Percentiles rank a stretch among this genome's conserved stretches.
phyloP scores from a whole-genome alignment of 2,888 invertebrate genomes.

The Lissocephala sabroskyi region DNA sequence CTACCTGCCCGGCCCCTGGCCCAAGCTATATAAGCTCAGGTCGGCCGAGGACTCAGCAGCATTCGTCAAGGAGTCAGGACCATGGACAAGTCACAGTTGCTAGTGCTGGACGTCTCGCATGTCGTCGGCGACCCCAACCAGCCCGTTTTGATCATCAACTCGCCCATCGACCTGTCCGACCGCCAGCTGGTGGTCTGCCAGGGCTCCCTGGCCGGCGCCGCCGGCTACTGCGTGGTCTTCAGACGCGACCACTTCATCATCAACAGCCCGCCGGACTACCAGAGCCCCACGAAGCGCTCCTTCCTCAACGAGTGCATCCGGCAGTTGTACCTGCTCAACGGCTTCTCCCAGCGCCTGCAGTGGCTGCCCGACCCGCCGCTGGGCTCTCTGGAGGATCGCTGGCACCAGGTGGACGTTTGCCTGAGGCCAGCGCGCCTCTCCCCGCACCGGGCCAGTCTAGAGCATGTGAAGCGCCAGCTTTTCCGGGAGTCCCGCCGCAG shows the following conservation, averaged over 20 bases:
- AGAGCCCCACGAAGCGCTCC: constrained; percentile 41
- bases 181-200: constrained; percentile 26
- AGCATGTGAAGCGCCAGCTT: constrained; percentile 50
- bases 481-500: constrained; percentile 32
- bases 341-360: constrained; percentile 25
- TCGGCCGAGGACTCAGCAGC: constrained; percentile 18
- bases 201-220: not conserved
- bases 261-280: constrained; percentile 35
- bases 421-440: constrained; percentile 27
- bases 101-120: no score
- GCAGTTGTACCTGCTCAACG: constrained; percentile 43
- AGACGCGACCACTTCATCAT: constrained; percentile 41
- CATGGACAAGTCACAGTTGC: constrained; percentile 34
- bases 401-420: constrained; percentile 41
- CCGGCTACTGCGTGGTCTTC: constrained; percentile 43
- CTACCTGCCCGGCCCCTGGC: constrained; percentile 26
- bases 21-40: constrained; percentile 35
- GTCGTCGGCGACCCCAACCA: constrained; percentile 31
- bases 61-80: not conserved
- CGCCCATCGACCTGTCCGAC: constrained; percentile 38
- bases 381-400: constrained; percentile 25
- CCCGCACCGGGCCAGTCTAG: constrained; percentile 11
- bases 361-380: constrained; percentile 21
- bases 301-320: constrained; percentile 55
- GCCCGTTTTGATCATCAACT: constrained; percentile 33